Evolutionary conservation across 2,888 invertebrate genomes (phyloP), one percentile per base, ranked within the genome.

Genomic region (Sarcophaga subvicina): DNA sequence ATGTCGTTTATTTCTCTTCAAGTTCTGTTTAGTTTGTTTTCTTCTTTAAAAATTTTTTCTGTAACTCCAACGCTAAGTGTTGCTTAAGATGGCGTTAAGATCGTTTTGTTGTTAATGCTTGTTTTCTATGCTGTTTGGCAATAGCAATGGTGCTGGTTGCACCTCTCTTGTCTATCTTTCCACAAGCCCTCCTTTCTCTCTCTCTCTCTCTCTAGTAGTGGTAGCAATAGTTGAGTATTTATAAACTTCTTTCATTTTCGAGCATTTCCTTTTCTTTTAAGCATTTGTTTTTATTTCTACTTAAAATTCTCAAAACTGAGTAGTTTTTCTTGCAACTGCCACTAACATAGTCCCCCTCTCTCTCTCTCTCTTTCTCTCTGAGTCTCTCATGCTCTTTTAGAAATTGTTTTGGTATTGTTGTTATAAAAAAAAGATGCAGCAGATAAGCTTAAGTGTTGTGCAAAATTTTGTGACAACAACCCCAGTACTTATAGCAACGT

Each of bases 11-110:
- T 14, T n/a, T 25, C n/a, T 62, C 3, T 25, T 70, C 47, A 59
- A 59, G 72, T 59, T 25, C 25, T 20, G 0, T n/a, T 25, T 54
- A 3, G 17, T 62, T 22, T 22, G 22, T 10, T 27, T 76, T 54
- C 66, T 11, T 47, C 59, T 8, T 59, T 64, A 64, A 45, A 47
- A 60, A 25, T 17, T 54, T 59, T 22, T 64, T 84, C 80, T 80
- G n/a, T 66, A 80, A 80, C 80, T 84, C 66, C 66, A 84, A 71
- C 81, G 81, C 79, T 81, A 87, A 87, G 84, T 87, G 87, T 84
- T 87, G 87, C 71, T 84, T 84, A 84, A 87, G 87, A 87, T 87
- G 87, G 83, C 87, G 81, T 87, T 87, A 84, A 84, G 84, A 81
- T 87, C 87, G 84, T 81, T 84, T 87, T 84, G 87, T 87, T 81